These are phyloP conservation scores for Calameuta idolon DNA, from an alignment of 2,888 invertebrate genomes.

Conservation along the genomic window DNA sequence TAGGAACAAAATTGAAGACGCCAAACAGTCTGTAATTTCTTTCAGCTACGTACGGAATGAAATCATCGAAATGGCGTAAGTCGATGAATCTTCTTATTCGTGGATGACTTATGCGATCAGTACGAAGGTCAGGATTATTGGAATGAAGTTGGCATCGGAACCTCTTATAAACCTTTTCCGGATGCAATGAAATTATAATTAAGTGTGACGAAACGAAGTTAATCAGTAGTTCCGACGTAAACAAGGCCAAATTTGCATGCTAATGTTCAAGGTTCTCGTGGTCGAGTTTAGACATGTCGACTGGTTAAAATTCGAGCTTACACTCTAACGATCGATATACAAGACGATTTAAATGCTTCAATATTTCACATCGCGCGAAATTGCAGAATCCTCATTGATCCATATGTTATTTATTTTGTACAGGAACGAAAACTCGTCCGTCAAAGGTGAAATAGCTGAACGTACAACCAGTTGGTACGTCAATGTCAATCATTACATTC, in stretches of 20 bases:
- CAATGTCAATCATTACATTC: slow-evolving; percentile 51
- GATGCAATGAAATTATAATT: background rate
- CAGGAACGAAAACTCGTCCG: background rate
- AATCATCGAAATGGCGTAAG: slow-evolving; percentile 68
- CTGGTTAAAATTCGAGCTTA: background rate
- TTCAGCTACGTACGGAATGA: slow-evolving; percentile 69
- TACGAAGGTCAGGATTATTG: slow-evolving; percentile 9
- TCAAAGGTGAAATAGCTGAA: slow-evolving; percentile 35
- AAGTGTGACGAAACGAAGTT: slow-evolving; percentile 12
- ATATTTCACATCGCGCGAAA: background rate
- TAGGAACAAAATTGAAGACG: background rate
- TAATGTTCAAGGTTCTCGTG: slow-evolving; percentile 25
- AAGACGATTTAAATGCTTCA: background rate
- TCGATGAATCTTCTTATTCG: slow-evolving; percentile 33
- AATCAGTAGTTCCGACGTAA: slow-evolving; percentile 30
- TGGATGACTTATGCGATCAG: slow-evolving; percentile 61
- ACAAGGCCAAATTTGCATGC: slow-evolving; percentile 35
- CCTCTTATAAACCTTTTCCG: slow-evolving; percentile 7
- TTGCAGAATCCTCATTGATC: background rate
- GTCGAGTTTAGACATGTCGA: slow-evolving; percentile 8
- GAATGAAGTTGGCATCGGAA: slow-evolving; percentile 14
- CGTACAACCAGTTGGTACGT: slow-evolving; percentile 56
- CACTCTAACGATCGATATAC: background rate
- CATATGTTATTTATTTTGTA: background rate
- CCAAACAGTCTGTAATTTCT: slow-evolving; percentile 46